Evolutionary conservation across 2,113 vertebrate genomes (phyloP).

Genomic region (Podarcis raffonei): DNA sequence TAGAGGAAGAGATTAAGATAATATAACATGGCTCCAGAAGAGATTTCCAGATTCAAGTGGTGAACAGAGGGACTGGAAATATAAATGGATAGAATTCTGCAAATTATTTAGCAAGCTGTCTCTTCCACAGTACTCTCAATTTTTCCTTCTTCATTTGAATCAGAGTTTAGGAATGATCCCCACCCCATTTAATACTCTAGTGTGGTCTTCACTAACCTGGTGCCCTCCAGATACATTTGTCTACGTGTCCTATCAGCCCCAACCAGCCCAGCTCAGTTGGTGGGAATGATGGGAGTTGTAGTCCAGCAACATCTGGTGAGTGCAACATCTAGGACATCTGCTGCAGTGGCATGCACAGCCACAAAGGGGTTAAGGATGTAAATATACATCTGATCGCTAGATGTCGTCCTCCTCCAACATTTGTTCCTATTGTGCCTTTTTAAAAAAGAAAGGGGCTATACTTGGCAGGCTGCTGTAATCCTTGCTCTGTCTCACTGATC

Average conservation of each 20-base stretch:
- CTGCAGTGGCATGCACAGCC: not conserved
- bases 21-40: too few species aligned
- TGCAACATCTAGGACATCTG: not conserved
- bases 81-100: not conserved
- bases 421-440: conserved; percentile 24
- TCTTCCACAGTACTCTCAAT: not conserved
- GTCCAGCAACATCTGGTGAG: too few species aligned
- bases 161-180: not conserved
- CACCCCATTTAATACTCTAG: not conserved
- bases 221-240: not conserved
- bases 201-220: too few species aligned
- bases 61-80: too few species aligned
- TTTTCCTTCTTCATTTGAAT: not conserved
- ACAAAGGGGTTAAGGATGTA: conserved; percentile 24
- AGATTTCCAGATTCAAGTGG: too few species aligned
- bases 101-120: not conserved
- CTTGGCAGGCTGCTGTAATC: not conserved
- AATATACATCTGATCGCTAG: conserved; percentile 61
- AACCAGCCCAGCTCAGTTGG: too few species aligned
- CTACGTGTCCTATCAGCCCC: too few species aligned
- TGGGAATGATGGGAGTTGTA: too few species aligned
- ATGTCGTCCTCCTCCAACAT: conserved; percentile 64
- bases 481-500: too few species aligned
- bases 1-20: too few species aligned
- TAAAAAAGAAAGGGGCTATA: not conserved